Evolutionary conservation across 1,140 invertebrate species (phyloP).

Genomic region (Zaprionus kolodkinae): DNA sequence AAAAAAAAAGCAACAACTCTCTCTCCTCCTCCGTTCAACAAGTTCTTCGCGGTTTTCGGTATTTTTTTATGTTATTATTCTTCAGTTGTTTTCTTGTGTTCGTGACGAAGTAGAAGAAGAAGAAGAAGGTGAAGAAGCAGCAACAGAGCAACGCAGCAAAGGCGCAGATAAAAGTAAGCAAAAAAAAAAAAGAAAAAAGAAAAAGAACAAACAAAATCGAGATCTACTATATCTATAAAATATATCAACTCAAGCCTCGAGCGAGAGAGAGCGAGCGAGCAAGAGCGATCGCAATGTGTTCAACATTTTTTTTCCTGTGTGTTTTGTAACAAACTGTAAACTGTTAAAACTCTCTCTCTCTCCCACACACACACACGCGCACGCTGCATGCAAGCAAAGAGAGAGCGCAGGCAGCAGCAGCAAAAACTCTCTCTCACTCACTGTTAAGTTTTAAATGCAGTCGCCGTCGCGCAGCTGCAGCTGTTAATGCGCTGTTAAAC

Average conservation of each 20-base stretch:
- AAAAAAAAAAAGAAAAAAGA: background rate
- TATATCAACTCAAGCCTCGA: no score
- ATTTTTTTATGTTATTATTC: constrained; percentile 70
- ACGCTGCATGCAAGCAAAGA: background rate
- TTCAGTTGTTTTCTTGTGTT: constrained; percentile 58
- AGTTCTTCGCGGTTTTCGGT: constrained; percentile 47
- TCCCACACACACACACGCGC: background rate
- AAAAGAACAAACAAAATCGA: background rate
- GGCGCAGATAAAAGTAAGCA: constrained; percentile 10
- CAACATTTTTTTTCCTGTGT: background rate
- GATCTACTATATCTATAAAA: background rate
- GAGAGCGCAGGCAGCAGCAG: background rate
- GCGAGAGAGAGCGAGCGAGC: background rate
- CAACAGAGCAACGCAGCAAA: constrained; percentile 9
- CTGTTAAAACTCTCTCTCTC: background rate
- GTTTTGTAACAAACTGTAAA: background rate
- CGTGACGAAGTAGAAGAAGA: constrained; percentile 30
- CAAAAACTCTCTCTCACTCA: background rate
- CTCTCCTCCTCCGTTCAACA: constrained; percentile 7
- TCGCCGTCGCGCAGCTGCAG: constrained; percentile 5
- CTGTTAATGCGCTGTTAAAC: constrained; percentile 5
- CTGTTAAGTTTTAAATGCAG: background rate
- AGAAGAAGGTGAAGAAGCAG: constrained; percentile 16
- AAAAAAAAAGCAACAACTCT: background rate
- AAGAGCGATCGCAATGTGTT: background rate